Evolutionary conservation across 2,113 vertebrate genomes (phyloP).

Genomic region (Typhlomys cinereus): DNA sequence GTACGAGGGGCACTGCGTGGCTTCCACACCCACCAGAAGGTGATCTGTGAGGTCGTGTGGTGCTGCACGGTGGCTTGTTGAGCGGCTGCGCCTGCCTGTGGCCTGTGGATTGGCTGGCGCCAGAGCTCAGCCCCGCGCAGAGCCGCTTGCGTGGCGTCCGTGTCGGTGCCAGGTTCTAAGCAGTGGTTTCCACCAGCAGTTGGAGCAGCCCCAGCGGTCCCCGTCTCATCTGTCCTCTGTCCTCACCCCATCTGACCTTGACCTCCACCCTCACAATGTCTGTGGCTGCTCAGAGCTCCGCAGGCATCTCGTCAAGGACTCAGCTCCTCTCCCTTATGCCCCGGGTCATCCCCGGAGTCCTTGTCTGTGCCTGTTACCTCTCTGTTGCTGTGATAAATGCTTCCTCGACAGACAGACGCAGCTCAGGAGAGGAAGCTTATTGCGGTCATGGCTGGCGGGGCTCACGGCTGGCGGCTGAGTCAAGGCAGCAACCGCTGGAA

Average conservation of each 20-base stretch:
- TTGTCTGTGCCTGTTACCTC: background rate
- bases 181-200: fast-evolving
- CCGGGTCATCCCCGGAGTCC: background rate
- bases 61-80: fast-evolving
- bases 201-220: no score
- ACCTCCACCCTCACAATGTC: background rate
- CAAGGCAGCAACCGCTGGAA: no score
- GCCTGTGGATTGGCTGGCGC: background rate
- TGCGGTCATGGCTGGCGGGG: no score
- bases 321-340: no score
- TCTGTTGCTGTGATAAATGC: no score
- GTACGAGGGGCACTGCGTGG: fast-evolving
- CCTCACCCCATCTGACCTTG: background rate
- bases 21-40: background rate
- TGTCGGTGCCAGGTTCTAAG: background rate
- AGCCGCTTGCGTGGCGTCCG: background rate
- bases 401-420: no score
- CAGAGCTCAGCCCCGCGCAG: background rate
- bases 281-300: background rate
- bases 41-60: background rate
- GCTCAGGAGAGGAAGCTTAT: no score
- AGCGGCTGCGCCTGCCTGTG: background rate
- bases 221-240: no score
- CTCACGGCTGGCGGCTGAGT: no score
- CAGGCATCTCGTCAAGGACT: no score